Evolutionary conservation across 2,797 vertebrate genomes (phyloP).

Genomic region (Falco novaeseelandiae): DNA sequence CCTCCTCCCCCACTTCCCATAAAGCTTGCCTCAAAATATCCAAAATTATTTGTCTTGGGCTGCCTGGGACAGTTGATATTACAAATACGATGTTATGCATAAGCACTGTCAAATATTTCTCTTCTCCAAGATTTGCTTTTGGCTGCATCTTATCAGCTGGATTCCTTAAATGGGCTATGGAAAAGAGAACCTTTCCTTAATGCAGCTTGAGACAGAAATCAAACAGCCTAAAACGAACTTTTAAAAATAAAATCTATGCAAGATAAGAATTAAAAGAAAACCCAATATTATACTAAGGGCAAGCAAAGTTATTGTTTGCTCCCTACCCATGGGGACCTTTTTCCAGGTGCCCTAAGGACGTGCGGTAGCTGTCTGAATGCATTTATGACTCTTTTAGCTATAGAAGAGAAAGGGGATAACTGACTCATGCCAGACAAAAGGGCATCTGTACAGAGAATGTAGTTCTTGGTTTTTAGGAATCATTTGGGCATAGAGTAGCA

Average conservation of each 20-base stretch:
- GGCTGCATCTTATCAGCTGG: not conserved
- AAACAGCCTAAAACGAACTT: not conserved
- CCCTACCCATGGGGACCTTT: not conserved
- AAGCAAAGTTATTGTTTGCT: not conserved
- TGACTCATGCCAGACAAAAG: not conserved
- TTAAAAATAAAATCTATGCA: not conserved
- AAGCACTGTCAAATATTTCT: not conserved
- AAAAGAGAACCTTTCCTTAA: not conserved
- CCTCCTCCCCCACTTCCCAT: not conserved
- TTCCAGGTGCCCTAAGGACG: not conserved
- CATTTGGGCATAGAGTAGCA: not conserved
- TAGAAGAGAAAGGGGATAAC: not conserved
- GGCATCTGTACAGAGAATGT: not conserved
- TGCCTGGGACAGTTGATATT: not conserved
- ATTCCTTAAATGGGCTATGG: not conserved
- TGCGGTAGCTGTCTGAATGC: not conserved
- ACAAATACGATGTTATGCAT: not conserved
- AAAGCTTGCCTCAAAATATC: not conserved
- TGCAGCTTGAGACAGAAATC: not conserved
- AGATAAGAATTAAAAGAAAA: not conserved
- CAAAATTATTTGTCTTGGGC: not conserved
- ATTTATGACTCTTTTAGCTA: not conserved
- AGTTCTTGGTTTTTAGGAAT: not conserved
- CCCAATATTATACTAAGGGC: fast-evolving
- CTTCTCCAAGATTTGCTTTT: not conserved